phyloP scores from a whole-genome alignment of 1,140 invertebrate genomes.

The Zaprionus gabonicus region DNA sequence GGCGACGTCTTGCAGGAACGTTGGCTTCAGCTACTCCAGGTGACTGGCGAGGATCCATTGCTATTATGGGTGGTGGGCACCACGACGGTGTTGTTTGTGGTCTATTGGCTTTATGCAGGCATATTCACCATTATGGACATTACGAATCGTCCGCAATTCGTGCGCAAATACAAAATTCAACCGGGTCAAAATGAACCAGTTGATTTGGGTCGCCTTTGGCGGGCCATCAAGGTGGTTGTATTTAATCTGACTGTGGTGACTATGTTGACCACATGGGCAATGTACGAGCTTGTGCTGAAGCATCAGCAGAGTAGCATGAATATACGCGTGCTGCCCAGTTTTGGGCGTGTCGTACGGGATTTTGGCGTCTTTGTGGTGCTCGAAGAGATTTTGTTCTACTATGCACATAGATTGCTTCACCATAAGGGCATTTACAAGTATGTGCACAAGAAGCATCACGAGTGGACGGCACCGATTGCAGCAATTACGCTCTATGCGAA shows the following conservation, averaged over 20 bases:
- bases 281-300: constrained; percentile 87
- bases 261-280: constrained; percentile 86
- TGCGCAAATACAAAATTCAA: constrained; percentile 92
- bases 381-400: constrained; percentile 94
- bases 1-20: constrained; percentile 52
- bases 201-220: constrained; percentile 83
- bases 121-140: constrained; percentile 90
- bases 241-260: constrained; percentile 92
- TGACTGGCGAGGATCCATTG: constrained; percentile 86
- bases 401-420: constrained; percentile 93
- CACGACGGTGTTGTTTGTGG: constrained; percentile 85
- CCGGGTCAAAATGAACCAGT: constrained; percentile 91
- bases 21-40: constrained; percentile 55
- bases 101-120: constrained; percentile 91
- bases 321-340: constrained; percentile 90
- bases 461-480: constrained; percentile 92
- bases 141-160: constrained; percentile 88
- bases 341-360: constrained; percentile 91
- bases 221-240: constrained; percentile 88
- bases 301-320: constrained; percentile 49
- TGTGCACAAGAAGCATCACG: constrained; percentile 94
- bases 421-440: constrained; percentile 90
- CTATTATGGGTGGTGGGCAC: constrained; percentile 88
- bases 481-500: constrained; percentile 94
- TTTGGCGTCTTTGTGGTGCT: constrained; percentile 90